These are phyloP conservation scores for Hippocampus kuda DNA, from an alignment of 2,797 vertebrate genomes.

Conservation along the genomic window DNA sequence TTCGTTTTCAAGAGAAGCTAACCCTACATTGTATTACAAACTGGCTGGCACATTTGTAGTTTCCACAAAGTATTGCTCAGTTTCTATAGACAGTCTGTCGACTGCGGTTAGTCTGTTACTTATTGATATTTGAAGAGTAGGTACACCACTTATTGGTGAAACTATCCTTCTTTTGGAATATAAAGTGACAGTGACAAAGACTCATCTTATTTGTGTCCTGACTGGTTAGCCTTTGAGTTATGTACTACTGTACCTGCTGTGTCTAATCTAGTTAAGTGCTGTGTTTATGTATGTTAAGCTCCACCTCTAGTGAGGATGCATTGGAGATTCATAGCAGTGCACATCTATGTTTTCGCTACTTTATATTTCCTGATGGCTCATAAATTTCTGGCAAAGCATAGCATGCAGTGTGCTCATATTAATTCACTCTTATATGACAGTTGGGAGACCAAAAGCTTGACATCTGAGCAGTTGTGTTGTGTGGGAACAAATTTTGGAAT, in stretches of 20 bases:
- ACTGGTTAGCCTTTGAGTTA: too few relatives aligned
- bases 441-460: background rate
- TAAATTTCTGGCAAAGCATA: background rate
- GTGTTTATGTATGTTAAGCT: background rate
- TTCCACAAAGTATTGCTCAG: background rate
- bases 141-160: background rate
- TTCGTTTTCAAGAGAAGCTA: too few relatives aligned
- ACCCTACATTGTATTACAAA: too few relatives aligned
- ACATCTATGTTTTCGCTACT: background rate
- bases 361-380: background rate
- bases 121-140: background rate
- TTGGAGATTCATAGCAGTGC: background rate
- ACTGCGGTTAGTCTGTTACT: too few relatives aligned
- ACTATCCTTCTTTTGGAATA: background rate
- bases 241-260: too few relatives aligned
- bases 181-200: too few relatives aligned
- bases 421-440: background rate
- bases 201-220: too few relatives aligned
- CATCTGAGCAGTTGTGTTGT: background rate
- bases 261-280: background rate
- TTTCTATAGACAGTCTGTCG: background rate
- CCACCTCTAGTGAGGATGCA: background rate
- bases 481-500: background rate
- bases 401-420: background rate
- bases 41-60: background rate